These are phyloP conservation scores for Syngnathus rostellatus DNA, from an alignment of 2,797 vertebrate genomes.

Conservation along the genomic window DNA sequence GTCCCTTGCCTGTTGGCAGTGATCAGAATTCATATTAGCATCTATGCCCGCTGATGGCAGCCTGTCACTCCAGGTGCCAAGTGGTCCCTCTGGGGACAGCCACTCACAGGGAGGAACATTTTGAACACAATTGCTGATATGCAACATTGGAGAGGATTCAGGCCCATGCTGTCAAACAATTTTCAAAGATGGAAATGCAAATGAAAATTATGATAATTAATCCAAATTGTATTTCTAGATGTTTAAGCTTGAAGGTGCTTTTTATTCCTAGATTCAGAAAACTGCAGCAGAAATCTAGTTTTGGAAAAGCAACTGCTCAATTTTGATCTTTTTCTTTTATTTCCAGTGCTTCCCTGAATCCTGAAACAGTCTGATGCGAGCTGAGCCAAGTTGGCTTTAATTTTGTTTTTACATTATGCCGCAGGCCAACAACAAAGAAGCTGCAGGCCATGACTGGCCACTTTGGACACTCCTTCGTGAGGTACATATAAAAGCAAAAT, in stretches of 20 bases:
- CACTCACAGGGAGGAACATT: conserved; percentile 40
- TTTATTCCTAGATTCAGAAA: background rate
- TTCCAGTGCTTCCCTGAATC: background rate
- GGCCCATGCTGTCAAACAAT: background rate
- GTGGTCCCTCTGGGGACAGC: conserved; percentile 53
- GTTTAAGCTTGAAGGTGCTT: background rate
- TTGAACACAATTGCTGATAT: conserved; percentile 27
- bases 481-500: too few relatives aligned
- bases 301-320: background rate
- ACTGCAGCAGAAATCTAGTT: background rate
- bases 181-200: background rate
- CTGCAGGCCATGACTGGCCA: too few relatives aligned
- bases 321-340: background rate
- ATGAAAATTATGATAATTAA: background rate
- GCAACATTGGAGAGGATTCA: conserved; percentile 17
- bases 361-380: background rate
- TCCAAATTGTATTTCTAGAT: background rate
- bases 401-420: background rate
- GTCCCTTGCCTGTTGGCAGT: conserved; percentile 58
- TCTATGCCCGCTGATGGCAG: conserved; percentile 62
- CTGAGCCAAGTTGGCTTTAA: background rate
- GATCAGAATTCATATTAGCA: conserved; percentile 70
- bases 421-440: too few relatives aligned
- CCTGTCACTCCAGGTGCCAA: conserved; percentile 66
- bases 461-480: too few relatives aligned